A percentile compares a stretch with the other conserved stretches of the same genome.
These are phyloP conservation scores for Drosophila imparisetae DNA, from an alignment of 2,888 invertebrate genomes.

Conservation along the genomic window DNA sequence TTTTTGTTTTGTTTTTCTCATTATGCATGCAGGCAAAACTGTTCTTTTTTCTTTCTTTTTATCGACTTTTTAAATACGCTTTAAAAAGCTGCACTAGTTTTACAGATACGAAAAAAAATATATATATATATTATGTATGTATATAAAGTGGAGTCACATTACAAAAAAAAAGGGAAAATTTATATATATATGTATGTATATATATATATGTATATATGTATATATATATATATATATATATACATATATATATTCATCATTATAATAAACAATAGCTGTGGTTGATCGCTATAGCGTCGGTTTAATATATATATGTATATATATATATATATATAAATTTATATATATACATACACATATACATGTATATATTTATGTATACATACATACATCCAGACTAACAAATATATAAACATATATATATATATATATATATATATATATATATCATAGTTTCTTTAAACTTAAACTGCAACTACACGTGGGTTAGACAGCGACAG, in stretches of 20 bases:
- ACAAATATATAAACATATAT: slow-evolving; percentile 26
- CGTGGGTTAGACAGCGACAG: slow-evolving; percentile 60
- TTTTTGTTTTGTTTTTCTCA: slow-evolving; percentile 31
- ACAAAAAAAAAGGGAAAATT: slow-evolving; percentile 54
- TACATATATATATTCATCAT: slow-evolving; percentile 30
- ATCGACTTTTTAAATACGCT: slow-evolving; percentile 50
- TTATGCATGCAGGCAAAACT: slow-evolving; percentile 71
- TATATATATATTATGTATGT: slow-evolving; percentile 43
- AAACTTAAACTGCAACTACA: slow-evolving; percentile 51
- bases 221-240: slow-evolving; percentile 16
- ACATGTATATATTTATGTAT: slow-evolving; percentile 25
- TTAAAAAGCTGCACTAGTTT: slow-evolving; percentile 75
- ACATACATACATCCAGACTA: slow-evolving; percentile 31
- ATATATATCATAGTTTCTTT: slow-evolving; percentile 45
- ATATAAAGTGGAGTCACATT: slow-evolving; percentile 64
- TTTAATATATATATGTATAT: slow-evolving; percentile 29
- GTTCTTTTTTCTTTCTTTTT: slow-evolving; percentile 31
- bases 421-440: slow-evolving; percentile 3
- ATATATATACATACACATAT: slow-evolving; percentile 38
- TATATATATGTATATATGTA: slow-evolving; percentile 26
- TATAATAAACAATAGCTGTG: slow-evolving; percentile 43
- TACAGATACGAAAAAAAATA: slow-evolving; percentile 70
- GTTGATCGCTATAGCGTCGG: slow-evolving; percentile 44
- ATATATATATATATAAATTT: slow-evolving; percentile 26
- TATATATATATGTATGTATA: slow-evolving; percentile 13